Evolutionary conservation across 2,113 vertebrate species (phyloP).

Genomic region (Cyanoliseus patagonus): DNA sequence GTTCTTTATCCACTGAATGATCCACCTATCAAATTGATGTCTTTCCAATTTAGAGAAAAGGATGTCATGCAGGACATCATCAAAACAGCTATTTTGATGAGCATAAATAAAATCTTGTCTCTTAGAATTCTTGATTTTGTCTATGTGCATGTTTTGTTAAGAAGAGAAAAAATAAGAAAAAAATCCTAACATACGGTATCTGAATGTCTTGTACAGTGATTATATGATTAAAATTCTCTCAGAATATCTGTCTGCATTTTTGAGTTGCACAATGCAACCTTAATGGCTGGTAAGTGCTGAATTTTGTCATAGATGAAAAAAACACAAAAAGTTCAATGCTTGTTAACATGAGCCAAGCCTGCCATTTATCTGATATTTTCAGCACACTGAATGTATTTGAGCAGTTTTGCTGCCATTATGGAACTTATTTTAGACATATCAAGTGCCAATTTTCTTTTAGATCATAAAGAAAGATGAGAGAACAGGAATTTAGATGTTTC

Average conservation of each 20-base stretch:
- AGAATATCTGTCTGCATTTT: conserved; percentile 46
- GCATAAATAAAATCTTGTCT: background rate
- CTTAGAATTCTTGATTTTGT: background rate
- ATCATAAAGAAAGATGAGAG: conserved; percentile 4
- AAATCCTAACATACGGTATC: background rate
- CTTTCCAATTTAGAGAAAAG: background rate
- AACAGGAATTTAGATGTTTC: conserved; percentile 22
- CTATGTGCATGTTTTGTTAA: background rate
- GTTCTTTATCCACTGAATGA: background rate
- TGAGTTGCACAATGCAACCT: conserved; percentile 46
- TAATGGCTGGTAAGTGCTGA: conserved; percentile 54
- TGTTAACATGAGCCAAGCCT: conserved; percentile 54
- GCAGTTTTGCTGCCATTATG: conserved; percentile 24
- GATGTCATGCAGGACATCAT: background rate
- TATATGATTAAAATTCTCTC: conserved; percentile 46
- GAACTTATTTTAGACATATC: conserved; percentile 51
- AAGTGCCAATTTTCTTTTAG: conserved; percentile 40
- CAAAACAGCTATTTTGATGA: background rate
- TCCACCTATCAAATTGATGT: background rate
- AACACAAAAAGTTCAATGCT: conserved; percentile 45
- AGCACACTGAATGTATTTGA: conserved; percentile 28
- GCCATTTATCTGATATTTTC: conserved; percentile 64
- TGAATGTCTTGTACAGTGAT: conserved; percentile 27
- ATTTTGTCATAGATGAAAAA: conserved; percentile 55
- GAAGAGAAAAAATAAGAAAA: background rate